phyloP scores from a whole-genome alignment of 2,888 invertebrate genomes.

The Drosophila mimetica region DNA sequence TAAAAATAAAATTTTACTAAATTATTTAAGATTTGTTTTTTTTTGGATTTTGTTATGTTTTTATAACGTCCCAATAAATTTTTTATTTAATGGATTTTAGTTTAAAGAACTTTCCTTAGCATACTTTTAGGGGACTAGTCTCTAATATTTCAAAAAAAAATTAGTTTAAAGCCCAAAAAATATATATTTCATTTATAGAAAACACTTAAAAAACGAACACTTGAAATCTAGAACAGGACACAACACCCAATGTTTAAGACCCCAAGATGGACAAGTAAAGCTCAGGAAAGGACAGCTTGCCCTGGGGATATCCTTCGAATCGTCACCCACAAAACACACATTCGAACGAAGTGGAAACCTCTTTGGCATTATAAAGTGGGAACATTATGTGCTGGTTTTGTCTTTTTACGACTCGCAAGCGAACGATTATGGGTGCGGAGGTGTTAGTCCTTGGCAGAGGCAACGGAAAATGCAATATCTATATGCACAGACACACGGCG shows the following conservation, averaged over 20 bases:
- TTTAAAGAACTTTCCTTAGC: no score
- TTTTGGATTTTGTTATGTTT: no score
- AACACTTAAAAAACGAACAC: not conserved
- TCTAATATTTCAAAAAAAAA: not conserved
- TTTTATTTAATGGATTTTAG: no score
- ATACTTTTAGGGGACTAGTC: not conserved
- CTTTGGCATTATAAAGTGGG: constrained; percentile 49
- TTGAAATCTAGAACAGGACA: no score
- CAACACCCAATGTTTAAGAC: not conserved
- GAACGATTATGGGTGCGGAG: constrained; percentile 64
- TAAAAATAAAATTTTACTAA: no score
- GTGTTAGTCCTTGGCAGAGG: constrained; percentile 12
- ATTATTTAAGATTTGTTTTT: no score
- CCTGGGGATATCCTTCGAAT: constrained; percentile 3
- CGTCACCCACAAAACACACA: constrained; percentile 19
- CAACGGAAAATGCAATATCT: constrained; percentile 52
- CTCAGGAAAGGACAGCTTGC: constrained; percentile 3
- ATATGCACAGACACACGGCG: constrained; percentile 38
- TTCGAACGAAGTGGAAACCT: constrained; percentile 1
- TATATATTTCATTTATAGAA: not conserved
- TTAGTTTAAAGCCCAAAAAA: not conserved
- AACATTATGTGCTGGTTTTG: constrained; percentile 59
- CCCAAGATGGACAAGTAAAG: constrained; percentile 10
- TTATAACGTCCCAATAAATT: no score
- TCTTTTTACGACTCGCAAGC: constrained; percentile 60